A percentile compares a stretch with the other conserved stretches of the same genome.
These are phyloP conservation scores for Amblyraja radiata DNA, from an alignment of 2,797 vertebrate genomes.

Conservation along the genomic window DNA sequence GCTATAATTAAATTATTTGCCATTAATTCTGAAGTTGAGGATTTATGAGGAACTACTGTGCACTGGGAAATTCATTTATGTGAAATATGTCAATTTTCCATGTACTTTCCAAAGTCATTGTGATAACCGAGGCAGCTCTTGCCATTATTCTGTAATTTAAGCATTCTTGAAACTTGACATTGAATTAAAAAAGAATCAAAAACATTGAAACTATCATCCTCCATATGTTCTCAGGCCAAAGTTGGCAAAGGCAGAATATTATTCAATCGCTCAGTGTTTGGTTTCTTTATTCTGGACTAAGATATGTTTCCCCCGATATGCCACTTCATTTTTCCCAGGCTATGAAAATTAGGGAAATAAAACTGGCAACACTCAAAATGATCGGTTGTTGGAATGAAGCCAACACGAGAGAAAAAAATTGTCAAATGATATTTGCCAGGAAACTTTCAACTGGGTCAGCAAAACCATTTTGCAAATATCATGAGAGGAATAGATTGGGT, in stretches of 20 bases:
- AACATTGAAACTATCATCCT: background rate
- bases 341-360: slow-evolving; percentile 19
- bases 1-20: background rate
- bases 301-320: background rate
- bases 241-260: slow-evolving; percentile 33
- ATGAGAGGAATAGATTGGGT: too few species aligned
- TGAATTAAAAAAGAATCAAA: background rate
- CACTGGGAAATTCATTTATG: slow-evolving; percentile 2
- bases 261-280: slow-evolving; percentile 10
- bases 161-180: background rate
- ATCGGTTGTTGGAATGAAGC: background rate
- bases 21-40: background rate
- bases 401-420: background rate
- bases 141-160: background rate
- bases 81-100: background rate
- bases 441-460: background rate
- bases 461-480: background rate
- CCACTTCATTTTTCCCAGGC: slow-evolving; percentile 36
- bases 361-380: slow-evolving; percentile 34
- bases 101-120: background rate
- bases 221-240: slow-evolving; percentile 30
- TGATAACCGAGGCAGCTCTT: background rate
- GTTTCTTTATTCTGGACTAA: slow-evolving; percentile 35
- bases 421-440: background rate
- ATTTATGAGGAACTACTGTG: slow-evolving; percentile 8